phyloP scores from a whole-genome alignment of 2,888 invertebrate species.

The Galerucella calmariensis region DNA sequence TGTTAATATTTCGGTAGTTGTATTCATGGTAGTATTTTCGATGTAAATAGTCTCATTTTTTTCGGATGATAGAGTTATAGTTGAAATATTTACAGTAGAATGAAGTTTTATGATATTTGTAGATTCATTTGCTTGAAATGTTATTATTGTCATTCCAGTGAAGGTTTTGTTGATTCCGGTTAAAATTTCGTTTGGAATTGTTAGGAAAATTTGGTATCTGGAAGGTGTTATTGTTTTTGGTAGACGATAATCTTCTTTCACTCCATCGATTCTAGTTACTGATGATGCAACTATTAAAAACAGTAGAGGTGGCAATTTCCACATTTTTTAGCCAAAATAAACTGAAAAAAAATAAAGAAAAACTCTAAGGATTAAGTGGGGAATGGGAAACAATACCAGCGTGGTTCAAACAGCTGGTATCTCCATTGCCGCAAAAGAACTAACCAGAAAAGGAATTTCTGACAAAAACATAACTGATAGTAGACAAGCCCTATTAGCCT shows the following conservation, averaged over 20 bases:
- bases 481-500: too few species aligned
- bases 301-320: not conserved
- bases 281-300: not conserved
- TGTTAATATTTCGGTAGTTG: conserved; percentile 42
- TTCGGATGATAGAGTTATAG: conserved; percentile 21
- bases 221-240: conserved; percentile 66
- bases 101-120: conserved; percentile 30
- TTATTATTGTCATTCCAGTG: conserved; percentile 28
- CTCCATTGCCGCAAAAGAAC: too few species aligned
- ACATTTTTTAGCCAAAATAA: not conserved
- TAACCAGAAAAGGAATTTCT: too few species aligned
- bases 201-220: conserved; percentile 68
- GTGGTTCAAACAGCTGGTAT: too few species aligned
- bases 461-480: too few species aligned
- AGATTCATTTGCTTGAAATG: conserved; percentile 22
- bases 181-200: conserved; percentile 45
- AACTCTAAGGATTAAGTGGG: not conserved
- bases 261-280: not conserved
- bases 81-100: conserved; percentile 24
- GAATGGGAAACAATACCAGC: too few species aligned
- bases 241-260: conserved; percentile 61
- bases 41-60: not conserved
- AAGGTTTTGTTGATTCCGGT: conserved; percentile 25
- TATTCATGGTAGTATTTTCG: conserved; percentile 27
- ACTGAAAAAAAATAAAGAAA: not conserved